Conservation (phyloP, 2,797 vertebrate species). For the Pantherophis alleghaniensis region DNA sequence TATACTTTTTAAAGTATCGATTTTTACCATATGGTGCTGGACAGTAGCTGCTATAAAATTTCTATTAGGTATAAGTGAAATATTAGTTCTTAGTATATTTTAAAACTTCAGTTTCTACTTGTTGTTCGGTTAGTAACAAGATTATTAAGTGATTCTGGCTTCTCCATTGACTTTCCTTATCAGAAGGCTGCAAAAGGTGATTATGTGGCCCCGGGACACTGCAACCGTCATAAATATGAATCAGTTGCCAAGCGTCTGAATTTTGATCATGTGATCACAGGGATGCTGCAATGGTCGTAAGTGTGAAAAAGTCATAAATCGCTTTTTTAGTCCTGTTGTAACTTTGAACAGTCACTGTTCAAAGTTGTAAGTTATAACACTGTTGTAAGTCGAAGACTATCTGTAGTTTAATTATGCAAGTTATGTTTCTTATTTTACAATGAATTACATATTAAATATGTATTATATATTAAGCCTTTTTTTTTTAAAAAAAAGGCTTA, state of each 20-base stretch:
- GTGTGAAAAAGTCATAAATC: background rate
- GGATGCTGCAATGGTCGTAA: background rate
- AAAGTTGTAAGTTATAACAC: no score
- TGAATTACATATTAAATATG: background rate
- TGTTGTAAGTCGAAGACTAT: no score
- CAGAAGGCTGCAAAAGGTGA: no score
- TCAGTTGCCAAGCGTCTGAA: no score
- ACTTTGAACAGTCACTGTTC: background rate
- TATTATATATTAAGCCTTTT: background rate
- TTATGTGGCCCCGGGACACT: no score
- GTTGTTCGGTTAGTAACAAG: no score
- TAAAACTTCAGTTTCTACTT: conserved; percentile 14
- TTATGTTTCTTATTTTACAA: background rate
- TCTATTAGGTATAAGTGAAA: conserved; percentile 53
- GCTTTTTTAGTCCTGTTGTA: background rate
- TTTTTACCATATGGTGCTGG: conserved; percentile 12
- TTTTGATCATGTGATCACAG: no score
- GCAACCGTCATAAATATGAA: no score
- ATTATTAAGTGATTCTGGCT: no score
- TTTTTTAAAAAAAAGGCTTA: background rate
- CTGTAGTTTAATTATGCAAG: background rate
- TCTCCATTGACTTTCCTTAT: no score
- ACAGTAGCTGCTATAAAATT: conserved; percentile 13
- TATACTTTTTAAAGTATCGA: background rate
- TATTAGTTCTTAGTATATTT: conserved; percentile 36